phyloP scores from a whole-genome alignment of 2,797 vertebrate species.

The Karalla daura region DNA sequence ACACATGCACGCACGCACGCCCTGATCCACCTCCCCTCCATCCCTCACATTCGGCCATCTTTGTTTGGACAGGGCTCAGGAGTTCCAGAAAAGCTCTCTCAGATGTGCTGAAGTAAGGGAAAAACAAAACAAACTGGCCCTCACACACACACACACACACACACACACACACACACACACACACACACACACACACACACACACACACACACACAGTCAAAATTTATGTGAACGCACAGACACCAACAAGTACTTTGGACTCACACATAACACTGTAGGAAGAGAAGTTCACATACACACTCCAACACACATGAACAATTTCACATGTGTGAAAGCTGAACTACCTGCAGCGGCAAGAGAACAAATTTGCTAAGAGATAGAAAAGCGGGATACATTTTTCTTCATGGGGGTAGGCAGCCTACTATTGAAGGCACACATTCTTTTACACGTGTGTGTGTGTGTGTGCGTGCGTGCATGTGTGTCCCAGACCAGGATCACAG shows the following conservation, averaged over 20 bases:
- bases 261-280: constrained; percentile 38
- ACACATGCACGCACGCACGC: constrained; percentile 27
- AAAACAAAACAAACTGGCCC: constrained; percentile 86
- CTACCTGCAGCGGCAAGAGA: constrained; percentile 49
- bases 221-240: constrained; percentile 60
- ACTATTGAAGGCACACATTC: constrained; percentile 52
- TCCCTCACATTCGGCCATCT: constrained; percentile 89
- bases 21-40: constrained; percentile 83
- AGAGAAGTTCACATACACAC: constrained; percentile 32
- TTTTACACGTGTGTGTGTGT: constrained; percentile 54
- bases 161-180: constrained; percentile 26
- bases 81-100: constrained; percentile 90
- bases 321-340: constrained; percentile 58
- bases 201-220: constrained; percentile 42
- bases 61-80: constrained; percentile 92
- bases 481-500: constrained; percentile 74
- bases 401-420: constrained; percentile 47
- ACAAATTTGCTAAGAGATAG: constrained; percentile 61
- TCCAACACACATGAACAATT: constrained; percentile 46
- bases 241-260: constrained; percentile 60
- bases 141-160: constrained; percentile 62
- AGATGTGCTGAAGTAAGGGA: constrained; percentile 90
- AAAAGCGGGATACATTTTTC: constrained; percentile 50
- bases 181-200: constrained; percentile 42
- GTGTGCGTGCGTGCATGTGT: constrained; percentile 43